These are phyloP conservation scores for Coecobrya sp. DNA, from an alignment of 2,888 invertebrate genomes.

Conservation along the genomic window DNA sequence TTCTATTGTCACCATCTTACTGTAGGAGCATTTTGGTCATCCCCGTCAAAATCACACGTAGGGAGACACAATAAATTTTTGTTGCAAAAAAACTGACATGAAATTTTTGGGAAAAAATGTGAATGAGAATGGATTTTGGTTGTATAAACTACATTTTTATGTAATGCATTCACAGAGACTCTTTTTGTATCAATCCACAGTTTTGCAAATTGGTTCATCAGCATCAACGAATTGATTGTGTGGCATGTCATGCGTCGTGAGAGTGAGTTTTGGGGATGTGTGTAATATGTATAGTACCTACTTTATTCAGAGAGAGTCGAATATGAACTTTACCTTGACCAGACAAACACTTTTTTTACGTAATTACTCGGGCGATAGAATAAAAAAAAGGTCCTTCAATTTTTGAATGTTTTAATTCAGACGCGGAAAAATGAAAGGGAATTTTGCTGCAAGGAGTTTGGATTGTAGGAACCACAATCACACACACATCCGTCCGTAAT, in stretches of 20 bases:
- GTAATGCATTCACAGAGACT: not conserved
- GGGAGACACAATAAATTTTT: constrained; percentile 33
- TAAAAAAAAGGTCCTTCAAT: constrained; percentile 56
- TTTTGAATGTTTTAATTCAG: constrained; percentile 76
- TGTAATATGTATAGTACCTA: not conserved
- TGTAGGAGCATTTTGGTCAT: constrained; percentile 3
- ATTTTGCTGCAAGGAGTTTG: not conserved
- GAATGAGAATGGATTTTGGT: not conserved
- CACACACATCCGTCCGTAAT: constrained; percentile 24
- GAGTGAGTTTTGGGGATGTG: not conserved
- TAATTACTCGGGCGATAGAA: constrained; percentile 73
- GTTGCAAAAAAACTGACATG: not conserved
- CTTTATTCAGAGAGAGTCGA: not conserved
- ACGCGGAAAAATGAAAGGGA: constrained; percentile 79
- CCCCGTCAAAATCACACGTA: not conserved
- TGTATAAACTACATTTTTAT: not conserved
- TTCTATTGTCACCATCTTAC: constrained; percentile 27
- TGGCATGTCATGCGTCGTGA: not conserved
- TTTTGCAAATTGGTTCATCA: constrained; percentile 11
- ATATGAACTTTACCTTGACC: constrained; percentile 77
- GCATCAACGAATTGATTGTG: constrained; percentile 3
- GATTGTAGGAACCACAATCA: constrained; percentile 27
- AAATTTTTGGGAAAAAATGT: not conserved
- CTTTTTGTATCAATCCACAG: constrained; percentile 1
- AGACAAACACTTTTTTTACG: constrained; percentile 73